Base-by-base conservation (phyloP, 2,888 invertebrate species). In the Microchrysa polita region DNA sequence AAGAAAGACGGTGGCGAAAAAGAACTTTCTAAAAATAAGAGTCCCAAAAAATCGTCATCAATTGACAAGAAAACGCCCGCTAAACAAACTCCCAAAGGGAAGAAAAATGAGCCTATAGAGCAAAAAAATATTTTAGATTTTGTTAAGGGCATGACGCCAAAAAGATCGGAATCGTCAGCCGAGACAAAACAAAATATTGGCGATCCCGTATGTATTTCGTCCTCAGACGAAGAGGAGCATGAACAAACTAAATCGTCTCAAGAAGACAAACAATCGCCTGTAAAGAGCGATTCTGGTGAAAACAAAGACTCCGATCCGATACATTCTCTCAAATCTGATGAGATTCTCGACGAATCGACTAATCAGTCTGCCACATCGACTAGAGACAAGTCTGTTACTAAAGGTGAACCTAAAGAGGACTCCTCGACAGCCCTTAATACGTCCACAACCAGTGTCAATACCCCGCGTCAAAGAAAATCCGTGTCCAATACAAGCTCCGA, bases 401-500 rank as follows among this genome's bases (percentile, higher is more conserved):
- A 7, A 10, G 55, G 10, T 14, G 20, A 34, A 14, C 16, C 16
- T 9, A 69, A 69, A 40, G 55, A 53, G 7, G 18, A 52, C 4
- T 10, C 16, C 10, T 40, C 44, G 1, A 5, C 14, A 20, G 42
- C n/a, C 14, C 10, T 34, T 7, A 34, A 34, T 34, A 34, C 27
- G 7, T 42, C 20, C 40, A 44, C 27, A 18, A 22, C 20, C 34
- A n/a, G n/a, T n/a, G n/a, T n/a, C 48, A 5, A 20, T 1, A 69
- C 69, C 2, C 69, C 69, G 10, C 55, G 57, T 2, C 55, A 16
- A 2, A 42, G 42, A 22, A 40, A 34, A 48, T 18, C 42, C 5
- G 10, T 16, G 9, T 1, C 12, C 14, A 14, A 10, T 18, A 48
- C n/a, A 9, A 48, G 34, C 5, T 65, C 73, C 82, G 82, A 72